Percentiles rank a stretch among this genome's conserved stretches.
phyloP scores from a whole-genome alignment of 1,140 invertebrate species.

The Eueides isabella region DNA sequence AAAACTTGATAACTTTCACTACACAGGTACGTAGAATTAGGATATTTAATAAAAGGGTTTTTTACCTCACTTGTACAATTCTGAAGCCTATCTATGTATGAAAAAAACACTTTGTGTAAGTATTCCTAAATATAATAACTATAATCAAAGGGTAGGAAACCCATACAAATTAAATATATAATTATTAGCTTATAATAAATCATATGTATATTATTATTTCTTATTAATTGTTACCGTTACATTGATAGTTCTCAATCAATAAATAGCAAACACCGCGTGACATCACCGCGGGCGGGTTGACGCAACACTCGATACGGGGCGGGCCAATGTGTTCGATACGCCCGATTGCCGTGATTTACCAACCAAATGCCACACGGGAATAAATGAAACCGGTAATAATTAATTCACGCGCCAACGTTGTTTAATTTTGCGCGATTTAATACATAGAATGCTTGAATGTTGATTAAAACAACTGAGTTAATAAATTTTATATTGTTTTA shows the following conservation, averaged over 20 bases:
- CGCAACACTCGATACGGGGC: slow-evolving; percentile 60
- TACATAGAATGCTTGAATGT: background rate
- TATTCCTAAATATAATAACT: background rate
- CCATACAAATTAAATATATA: background rate
- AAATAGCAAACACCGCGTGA: slow-evolving; percentile 54
- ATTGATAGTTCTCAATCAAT: slow-evolving; percentile 2
- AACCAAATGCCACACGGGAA: slow-evolving; percentile 60
- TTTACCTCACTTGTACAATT: background rate
- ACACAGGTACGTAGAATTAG: background rate
- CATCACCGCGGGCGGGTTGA: slow-evolving; percentile 62
- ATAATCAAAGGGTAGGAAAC: background rate
- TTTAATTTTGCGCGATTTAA: slow-evolving; percentile 8
- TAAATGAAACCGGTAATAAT: slow-evolving; percentile 63
- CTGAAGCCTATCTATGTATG: too few relatives aligned
- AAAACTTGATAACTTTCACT: background rate
- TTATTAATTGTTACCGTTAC: background rate
- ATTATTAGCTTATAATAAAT: background rate
- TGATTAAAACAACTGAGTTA: background rate
- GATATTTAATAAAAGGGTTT: background rate
- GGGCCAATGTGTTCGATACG: slow-evolving; percentile 57
- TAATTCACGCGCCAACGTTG: slow-evolving; percentile 46
- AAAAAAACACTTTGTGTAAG: too few relatives aligned
- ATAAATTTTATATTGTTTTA: background rate
- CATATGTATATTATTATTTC: background rate
- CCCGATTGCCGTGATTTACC: slow-evolving; percentile 71